Conservation (phyloP, 2,113 vertebrate genomes). For the Cavia aperea region DNA sequence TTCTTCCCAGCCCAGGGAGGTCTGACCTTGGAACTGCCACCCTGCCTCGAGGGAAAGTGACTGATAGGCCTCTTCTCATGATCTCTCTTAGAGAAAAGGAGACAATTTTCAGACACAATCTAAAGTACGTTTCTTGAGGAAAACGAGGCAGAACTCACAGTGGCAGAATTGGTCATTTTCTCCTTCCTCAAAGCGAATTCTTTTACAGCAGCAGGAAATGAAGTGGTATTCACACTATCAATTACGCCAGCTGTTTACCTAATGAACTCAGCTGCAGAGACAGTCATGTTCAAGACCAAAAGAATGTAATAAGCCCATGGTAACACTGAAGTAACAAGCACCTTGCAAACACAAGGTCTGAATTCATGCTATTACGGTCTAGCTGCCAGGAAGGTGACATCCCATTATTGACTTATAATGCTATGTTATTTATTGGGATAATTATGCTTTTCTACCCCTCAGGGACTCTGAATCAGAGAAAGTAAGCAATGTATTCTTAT, state of each 20-base stretch:
- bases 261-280: slow-evolving; percentile 52
- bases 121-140: not conserved
- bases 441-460: slow-evolving; percentile 62
- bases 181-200: slow-evolving; percentile 59
- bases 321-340: slow-evolving; percentile 41
- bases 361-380: slow-evolving; percentile 51
- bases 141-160: slow-evolving; percentile 40
- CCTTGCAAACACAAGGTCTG: slow-evolving; percentile 37
- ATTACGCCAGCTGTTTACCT: slow-evolving; percentile 68
- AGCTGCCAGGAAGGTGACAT: slow-evolving; percentile 51
- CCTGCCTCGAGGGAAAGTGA: not conserved
- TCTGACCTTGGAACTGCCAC: not conserved
- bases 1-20: not conserved
- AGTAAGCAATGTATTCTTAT: slow-evolving; percentile 57
- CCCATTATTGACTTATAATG: slow-evolving; percentile 65
- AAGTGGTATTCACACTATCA: slow-evolving; percentile 55
- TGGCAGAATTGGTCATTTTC: slow-evolving; percentile 57
- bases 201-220: slow-evolving; percentile 64
- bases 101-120: not conserved
- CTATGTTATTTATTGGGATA: slow-evolving; percentile 69
- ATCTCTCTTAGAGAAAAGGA: not conserved
- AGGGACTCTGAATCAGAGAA: slow-evolving; percentile 48
- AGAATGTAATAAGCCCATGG: slow-evolving; percentile 47
- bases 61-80: not conserved
- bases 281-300: slow-evolving; percentile 37